These are phyloP conservation scores for Rhamnusium bicolor DNA, from an alignment of 2,888 invertebrate genomes.

Conservation along the genomic window DNA sequence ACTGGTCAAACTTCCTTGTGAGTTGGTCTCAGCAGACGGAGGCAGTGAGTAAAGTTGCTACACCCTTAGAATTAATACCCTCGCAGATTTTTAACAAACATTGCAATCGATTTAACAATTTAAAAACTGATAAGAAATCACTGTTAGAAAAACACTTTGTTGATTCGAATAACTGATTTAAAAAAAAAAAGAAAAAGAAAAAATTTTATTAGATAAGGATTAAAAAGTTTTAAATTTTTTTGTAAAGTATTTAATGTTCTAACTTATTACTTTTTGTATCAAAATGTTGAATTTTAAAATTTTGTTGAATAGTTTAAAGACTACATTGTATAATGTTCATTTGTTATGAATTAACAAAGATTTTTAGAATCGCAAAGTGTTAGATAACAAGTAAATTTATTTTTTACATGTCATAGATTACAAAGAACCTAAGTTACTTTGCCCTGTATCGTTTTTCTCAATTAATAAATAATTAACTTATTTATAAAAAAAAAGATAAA, in stretches of 20 bases:
- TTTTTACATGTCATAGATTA: background rate
- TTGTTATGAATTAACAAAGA: conserved; percentile 30
- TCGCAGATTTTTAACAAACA: conserved; percentile 64
- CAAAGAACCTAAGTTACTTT: background rate
- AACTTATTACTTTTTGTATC: conserved; percentile 29
- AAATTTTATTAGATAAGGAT: conserved; percentile 27
- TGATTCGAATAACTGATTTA: conserved; percentile 47
- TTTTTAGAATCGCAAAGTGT: conserved; percentile 21
- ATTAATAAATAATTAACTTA: background rate
- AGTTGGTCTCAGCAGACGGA: conserved; percentile 71
- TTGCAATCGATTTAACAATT: conserved; percentile 60
- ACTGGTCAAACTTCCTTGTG: conserved; percentile 75
- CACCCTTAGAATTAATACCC: conserved; percentile 66
- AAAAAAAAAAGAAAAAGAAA: conserved; percentile 8
- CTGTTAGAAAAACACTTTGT: conserved; percentile 64
- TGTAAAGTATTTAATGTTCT: conserved; percentile 33
- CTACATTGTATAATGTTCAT: background rate
- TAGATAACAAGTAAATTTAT: background rate
- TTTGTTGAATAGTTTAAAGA: conserved; percentile 23
- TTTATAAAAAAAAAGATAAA: background rate
- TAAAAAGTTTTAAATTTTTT: conserved; percentile 34
- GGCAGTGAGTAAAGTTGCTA: conserved; percentile 58
- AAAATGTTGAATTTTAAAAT: conserved; percentile 36
- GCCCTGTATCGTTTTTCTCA: background rate
- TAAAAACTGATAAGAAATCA: conserved; percentile 60